Conservation (phyloP, 2,888 invertebrate genomes). For the Heliconius hortense region DNA sequence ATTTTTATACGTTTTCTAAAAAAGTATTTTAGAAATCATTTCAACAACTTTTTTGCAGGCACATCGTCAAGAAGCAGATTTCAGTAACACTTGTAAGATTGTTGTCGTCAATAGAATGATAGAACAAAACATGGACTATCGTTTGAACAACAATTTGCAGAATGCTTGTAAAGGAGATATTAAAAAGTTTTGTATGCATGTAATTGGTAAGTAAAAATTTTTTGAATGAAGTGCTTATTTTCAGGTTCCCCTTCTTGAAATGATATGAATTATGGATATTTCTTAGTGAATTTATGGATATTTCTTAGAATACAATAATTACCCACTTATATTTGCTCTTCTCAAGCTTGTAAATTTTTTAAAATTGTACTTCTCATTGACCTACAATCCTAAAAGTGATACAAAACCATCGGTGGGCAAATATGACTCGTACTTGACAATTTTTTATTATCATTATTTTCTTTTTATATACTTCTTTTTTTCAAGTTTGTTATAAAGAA, state of each 20-base stretch:
- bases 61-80: conserved; percentile 88
- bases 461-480: neutral
- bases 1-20: too few relatives aligned
- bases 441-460: too few relatives aligned
- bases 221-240: neutral
- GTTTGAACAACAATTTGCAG: conserved; percentile 92
- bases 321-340: too few relatives aligned
- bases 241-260: too few relatives aligned
- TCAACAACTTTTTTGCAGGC: conserved; percentile 65
- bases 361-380: too few relatives aligned
- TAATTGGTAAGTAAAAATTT: conserved; percentile 65
- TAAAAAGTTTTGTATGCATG: conserved; percentile 80
- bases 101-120: conserved; percentile 94
- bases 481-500: neutral
- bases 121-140: conserved; percentile 94
- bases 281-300: too few relatives aligned
- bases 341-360: too few relatives aligned
- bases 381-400: too few relatives aligned
- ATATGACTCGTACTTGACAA: too few relatives aligned
- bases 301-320: too few relatives aligned
- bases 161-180: conserved; percentile 92
- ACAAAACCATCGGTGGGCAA: too few relatives aligned
- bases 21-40: neutral
- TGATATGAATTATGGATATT: too few relatives aligned
- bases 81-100: conserved; percentile 91